phyloP scores from a whole-genome alignment of 2,888 invertebrate genomes.

The Melanchra persicariae region DNA sequence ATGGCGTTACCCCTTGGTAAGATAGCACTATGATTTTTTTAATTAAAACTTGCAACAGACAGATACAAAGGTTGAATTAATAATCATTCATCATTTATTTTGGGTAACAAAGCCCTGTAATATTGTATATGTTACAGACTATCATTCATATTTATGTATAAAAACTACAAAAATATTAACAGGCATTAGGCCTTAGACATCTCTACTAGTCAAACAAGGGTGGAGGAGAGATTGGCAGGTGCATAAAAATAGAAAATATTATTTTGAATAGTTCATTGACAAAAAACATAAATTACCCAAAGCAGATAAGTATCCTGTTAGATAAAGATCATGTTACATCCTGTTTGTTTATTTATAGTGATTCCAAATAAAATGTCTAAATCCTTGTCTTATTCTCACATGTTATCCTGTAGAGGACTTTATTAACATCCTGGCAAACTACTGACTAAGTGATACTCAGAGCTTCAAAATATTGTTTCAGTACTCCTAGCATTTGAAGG shows the following conservation, averaged over 20 bases:
- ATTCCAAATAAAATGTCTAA: not conserved
- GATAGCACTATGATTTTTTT: constrained; percentile 5
- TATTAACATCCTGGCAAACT: not conserved
- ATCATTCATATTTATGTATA: too few relatives aligned
- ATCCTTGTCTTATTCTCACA: not conserved
- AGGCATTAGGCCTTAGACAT: too few relatives aligned
- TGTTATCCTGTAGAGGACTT: not conserved
- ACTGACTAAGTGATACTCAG: too few relatives aligned
- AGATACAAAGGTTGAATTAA: too few relatives aligned
- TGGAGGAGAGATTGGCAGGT: too few relatives aligned
- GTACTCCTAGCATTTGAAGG: constrained; percentile 96
- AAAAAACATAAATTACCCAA: not conserved
- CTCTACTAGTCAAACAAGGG: too few relatives aligned
- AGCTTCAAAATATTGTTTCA: constrained; percentile 83
- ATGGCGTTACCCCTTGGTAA: constrained; percentile 97
- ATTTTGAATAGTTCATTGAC: not conserved
- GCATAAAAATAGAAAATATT: too few relatives aligned
- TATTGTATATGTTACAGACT: too few relatives aligned
- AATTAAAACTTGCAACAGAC: too few relatives aligned
- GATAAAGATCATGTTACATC: not conserved
- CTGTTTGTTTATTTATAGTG: not conserved
- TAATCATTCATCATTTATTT: too few relatives aligned
- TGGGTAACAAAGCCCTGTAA: too few relatives aligned
- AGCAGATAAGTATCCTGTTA: not conserved
- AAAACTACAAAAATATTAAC: too few relatives aligned